phyloP scores from a whole-genome alignment of 2,797 vertebrate genomes.

The Tamandua tetradactyla region DNA sequence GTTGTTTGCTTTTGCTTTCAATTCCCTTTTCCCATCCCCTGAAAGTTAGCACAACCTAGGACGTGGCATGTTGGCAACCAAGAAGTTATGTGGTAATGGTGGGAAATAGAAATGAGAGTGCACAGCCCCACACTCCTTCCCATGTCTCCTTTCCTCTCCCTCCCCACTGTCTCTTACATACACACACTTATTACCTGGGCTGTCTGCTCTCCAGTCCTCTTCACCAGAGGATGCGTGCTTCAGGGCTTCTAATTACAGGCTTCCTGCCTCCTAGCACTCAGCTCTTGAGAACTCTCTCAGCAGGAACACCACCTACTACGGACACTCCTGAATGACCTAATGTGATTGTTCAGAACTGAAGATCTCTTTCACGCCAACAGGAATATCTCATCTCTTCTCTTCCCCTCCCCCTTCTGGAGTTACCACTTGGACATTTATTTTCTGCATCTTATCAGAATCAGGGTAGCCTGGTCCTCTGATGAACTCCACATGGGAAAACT shows the following conservation, averaged over 20 bases:
- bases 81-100: not conserved
- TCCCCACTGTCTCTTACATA: not conserved
- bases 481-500: not conserved
- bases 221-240: not conserved
- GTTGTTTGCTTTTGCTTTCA: slow-evolving; percentile 44
- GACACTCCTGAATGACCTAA: slow-evolving; percentile 52
- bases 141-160: too few relatives aligned
- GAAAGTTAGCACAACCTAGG: slow-evolving; percentile 36
- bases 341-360: slow-evolving; percentile 60
- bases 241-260: slow-evolving; percentile 62
- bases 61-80: not conserved
- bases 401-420: not conserved
- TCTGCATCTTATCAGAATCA: not conserved
- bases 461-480: not conserved
- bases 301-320: slow-evolving; percentile 11
- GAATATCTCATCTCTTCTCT: not conserved
- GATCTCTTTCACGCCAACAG: not conserved
- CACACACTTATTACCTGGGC: slow-evolving; percentile 13
- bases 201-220: not conserved
- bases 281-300: slow-evolving; percentile 58
- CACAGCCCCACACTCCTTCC: not conserved
- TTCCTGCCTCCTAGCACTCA: slow-evolving; percentile 52
- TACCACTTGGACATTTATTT: not conserved
- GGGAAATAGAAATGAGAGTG: not conserved
- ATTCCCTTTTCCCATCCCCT: slow-evolving; percentile 20